phyloP scores from a whole-genome alignment of 2,888 invertebrate genomes.

The Drosophila merina region DNA sequence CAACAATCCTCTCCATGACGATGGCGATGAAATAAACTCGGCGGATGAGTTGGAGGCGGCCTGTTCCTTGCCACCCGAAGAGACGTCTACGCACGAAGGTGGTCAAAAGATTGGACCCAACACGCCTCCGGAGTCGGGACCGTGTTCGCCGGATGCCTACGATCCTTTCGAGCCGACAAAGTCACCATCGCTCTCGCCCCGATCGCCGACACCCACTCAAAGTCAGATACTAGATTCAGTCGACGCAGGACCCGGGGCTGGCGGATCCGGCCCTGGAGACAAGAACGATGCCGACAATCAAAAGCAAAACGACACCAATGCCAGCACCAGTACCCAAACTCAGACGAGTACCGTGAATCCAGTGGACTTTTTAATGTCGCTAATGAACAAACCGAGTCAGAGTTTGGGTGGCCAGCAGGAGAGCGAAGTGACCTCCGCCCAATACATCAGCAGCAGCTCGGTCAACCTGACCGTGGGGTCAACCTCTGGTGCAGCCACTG shows the following conservation, averaged over 20 bases:
- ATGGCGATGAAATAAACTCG: slow-evolving; percentile 70
- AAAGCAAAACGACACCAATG: slow-evolving; percentile 28
- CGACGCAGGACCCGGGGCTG: slow-evolving; percentile 32
- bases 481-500: slow-evolving; percentile 9
- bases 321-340: slow-evolving; percentile 84
- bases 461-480: slow-evolving; percentile 61
- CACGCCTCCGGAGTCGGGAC: slow-evolving; percentile 89
- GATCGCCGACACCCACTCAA: slow-evolving; percentile 81
- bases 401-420: slow-evolving; percentile 62
- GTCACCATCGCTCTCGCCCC: slow-evolving; percentile 85
- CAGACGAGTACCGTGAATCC: slow-evolving; percentile 85
- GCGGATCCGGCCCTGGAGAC: slow-evolving; percentile 6
- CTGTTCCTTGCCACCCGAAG: slow-evolving; percentile 52
- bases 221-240: slow-evolving; percentile 60
- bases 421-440: slow-evolving; percentile 58
- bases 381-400: slow-evolving; percentile 84
- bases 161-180: slow-evolving; percentile 97
- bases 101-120: slow-evolving; percentile 88
- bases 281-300: slow-evolving; percentile 41
- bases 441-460: slow-evolving; percentile 66
- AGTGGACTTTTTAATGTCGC: slow-evolving; percentile 86
- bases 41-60: slow-evolving; percentile 67
- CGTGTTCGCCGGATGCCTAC: slow-evolving; percentile 92
- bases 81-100: slow-evolving; percentile 54
- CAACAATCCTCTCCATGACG: slow-evolving; percentile 88